These are phyloP conservation scores for Caenorhabditis sinica DNA, from an alignment of 2,888 invertebrate species.

Conservation along the genomic window DNA sequence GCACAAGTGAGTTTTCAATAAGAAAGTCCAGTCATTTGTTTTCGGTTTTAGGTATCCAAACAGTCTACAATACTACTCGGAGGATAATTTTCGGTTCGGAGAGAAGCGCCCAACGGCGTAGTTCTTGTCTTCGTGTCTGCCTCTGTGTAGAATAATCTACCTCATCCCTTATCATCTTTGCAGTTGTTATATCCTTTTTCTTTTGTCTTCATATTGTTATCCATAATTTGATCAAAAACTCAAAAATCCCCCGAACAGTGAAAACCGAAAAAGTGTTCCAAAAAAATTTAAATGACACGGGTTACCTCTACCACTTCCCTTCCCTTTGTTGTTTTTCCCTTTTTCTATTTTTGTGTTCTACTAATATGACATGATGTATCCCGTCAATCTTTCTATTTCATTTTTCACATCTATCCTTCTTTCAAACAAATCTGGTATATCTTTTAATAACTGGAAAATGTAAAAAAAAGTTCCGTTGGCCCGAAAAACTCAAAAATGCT, in stretches of 20 bases:
- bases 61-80: conserved; percentile 73
- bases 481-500: conserved; percentile 45
- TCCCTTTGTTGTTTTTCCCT: conserved; percentile 20
- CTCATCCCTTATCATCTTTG: conserved; percentile 38
- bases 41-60: conserved; percentile 69
- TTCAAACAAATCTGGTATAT: conserved; percentile 18
- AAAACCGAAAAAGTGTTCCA: conserved; percentile 37
- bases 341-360: conserved; percentile 44
- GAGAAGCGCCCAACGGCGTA: conserved; percentile 51
- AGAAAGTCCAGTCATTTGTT: neutral
- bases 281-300: conserved; percentile 19
- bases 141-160: neutral
- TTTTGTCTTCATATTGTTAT: conserved; percentile 49
- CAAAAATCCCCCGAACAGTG: conserved; percentile 24
- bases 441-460: conserved; percentile 45
- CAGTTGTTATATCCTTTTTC: conserved; percentile 47
- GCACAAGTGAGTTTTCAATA: conserved; percentile 68
- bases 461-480: conserved; percentile 33
- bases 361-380: conserved; percentile 51
- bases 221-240: conserved; percentile 31
- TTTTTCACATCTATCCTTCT: neutral
- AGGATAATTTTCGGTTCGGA: conserved; percentile 72
- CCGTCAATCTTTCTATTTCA: conserved; percentile 41
- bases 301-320: conserved; percentile 8
- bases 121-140: neutral